Evolutionary conservation across 2,888 invertebrate species (phyloP), one percentile per base, ranked within the genome.

Genomic region (Apodemia duryi): DNA sequence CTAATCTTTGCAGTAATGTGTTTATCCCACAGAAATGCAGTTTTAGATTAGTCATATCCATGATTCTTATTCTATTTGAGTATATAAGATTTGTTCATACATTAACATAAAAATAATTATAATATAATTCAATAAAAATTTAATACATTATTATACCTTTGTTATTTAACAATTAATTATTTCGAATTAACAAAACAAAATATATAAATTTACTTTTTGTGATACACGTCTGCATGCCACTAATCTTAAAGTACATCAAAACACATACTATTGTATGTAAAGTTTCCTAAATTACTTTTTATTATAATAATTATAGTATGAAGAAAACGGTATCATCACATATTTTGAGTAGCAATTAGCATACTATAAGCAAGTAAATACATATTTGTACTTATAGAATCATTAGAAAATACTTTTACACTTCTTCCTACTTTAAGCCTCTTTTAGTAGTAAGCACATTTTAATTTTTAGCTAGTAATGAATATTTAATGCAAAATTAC

Each of bases 71-170:
- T 70, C 82, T 82, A 82, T 75, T 72, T 86, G 87, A 89, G 89
- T 89, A 90, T 88, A 88, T 81, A 70, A 78, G 78, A 79, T 82
- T 89, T 89, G 88, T 86, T 88, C 88, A 78, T 83, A 79, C 74
- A 29, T 57, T 57, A 57, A 57, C 57, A 57, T 57, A 57, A 57
- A 32, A 57, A 57, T 57, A 57, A 57, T 57, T 32, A 57, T 57
- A 54, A 28, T 29, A 54, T 54, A 57, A 11, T 57, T 57, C 32
- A 57, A 57, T 57, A 57, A 32, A 57, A 41, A 62, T 43, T 13
- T 10, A 57, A 32, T 60, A 32, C n/a, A 60, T 60, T 35, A 60
- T 35, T 35, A 2, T 13, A 60, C 2, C n/a, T 57, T 57, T 32
- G 35, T 35, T 32, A 35, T 35, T 60, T 32, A 60, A 60, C 57